Evolutionary conservation across 1,140 invertebrate genomes (phyloP).

Genomic region (Temnothorax curvispinosus): DNA sequence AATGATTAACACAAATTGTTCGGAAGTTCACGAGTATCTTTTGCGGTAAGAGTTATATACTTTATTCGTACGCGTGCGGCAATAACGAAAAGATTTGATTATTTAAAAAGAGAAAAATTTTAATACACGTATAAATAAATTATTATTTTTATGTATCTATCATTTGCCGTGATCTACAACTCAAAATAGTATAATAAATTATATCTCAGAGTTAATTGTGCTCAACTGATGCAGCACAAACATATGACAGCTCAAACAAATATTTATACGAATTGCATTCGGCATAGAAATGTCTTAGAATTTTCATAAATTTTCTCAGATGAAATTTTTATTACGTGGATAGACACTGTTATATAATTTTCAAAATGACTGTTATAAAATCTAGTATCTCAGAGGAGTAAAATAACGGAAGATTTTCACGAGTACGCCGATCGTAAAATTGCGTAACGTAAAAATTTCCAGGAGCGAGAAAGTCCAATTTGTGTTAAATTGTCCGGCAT

Average conservation of each 20-base stretch:
- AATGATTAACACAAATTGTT: conserved; percentile 64
- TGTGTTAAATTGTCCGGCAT: conserved; percentile 70
- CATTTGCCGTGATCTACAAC: background rate
- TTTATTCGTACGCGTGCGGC: background rate
- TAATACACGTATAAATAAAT: background rate
- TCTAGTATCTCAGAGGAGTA: background rate
- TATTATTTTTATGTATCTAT: background rate
- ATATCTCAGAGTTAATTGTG: background rate
- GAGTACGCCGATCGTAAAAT: background rate
- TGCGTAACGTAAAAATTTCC: conserved; percentile 7
- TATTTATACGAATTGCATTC: background rate
- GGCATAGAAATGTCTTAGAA: background rate
- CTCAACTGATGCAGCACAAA: background rate
- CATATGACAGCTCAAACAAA: background rate
- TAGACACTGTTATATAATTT: background rate
- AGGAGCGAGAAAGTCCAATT: conserved; percentile 15
- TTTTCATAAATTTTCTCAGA: background rate
- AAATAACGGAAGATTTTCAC: conserved; percentile 2
- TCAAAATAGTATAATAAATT: background rate
- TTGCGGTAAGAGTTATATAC: background rate
- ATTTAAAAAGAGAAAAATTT: background rate
- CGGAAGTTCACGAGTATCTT: background rate
- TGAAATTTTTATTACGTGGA: background rate
- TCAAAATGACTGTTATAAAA: background rate
- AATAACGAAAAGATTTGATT: background rate